phyloP scores from a whole-genome alignment of 2,113 vertebrate species.

The Lepidothrix coronata region DNA sequence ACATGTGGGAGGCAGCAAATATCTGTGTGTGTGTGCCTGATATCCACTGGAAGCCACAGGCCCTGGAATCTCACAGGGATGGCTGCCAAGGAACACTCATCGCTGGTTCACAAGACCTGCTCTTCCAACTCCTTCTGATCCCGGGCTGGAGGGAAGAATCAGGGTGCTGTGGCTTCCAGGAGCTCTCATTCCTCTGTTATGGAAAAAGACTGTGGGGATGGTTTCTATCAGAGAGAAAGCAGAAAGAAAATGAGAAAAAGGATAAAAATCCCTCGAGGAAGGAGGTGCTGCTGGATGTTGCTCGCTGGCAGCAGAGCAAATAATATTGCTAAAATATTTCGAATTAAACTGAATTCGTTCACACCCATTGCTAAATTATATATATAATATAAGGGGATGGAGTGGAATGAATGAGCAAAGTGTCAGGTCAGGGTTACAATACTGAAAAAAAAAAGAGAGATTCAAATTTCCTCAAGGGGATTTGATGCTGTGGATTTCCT shows the following conservation, averaged over 20 bases:
- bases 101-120: background rate
- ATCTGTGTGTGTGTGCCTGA: background rate
- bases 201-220: background rate
- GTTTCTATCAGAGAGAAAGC: background rate
- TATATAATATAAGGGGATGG: background rate
- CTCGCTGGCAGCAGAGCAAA: background rate
- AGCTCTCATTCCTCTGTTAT: background rate
- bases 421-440: background rate
- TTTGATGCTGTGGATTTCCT: background rate
- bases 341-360: background rate
- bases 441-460: background rate
- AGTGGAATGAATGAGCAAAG: background rate
- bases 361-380: fast-evolving
- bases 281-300: background rate
- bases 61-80: background rate
- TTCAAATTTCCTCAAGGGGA: background rate
- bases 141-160: background rate
- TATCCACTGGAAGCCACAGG: background rate
- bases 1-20: background rate
- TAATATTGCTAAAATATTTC: background rate
- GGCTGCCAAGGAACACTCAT: background rate
- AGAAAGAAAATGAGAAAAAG: background rate
- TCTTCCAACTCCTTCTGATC: background rate
- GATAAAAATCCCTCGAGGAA: background rate
- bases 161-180: background rate